Conservation (phyloP, 2,113 vertebrate genomes). For the Hydrolagus affinis region DNA sequence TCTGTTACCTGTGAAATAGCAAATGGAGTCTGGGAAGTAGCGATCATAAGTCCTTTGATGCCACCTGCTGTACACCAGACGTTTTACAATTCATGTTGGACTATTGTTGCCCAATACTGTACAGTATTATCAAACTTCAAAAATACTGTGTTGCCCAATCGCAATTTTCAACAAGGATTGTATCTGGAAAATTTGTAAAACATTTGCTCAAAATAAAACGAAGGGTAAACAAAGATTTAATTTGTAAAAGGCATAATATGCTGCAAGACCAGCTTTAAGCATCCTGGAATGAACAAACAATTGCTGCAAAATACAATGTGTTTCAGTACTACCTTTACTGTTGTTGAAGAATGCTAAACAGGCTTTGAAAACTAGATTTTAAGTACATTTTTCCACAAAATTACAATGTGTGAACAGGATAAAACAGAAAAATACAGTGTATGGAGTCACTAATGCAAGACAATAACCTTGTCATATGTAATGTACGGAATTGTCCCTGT, state of each 20-base stretch:
- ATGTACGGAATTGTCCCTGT: slow-evolving; percentile 26
- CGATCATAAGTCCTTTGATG: slow-evolving; percentile 8
- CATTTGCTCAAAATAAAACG: not conserved
- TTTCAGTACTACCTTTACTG: not conserved
- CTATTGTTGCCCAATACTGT: not conserved
- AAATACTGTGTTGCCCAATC: not conserved
- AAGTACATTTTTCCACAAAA: slow-evolving; percentile 4
- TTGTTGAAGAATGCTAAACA: not conserved
- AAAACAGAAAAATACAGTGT: not conserved
- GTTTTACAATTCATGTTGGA: not conserved
- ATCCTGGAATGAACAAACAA: not conserved
- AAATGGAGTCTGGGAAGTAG: no score
- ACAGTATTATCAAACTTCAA: not conserved
- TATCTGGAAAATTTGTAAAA: not conserved
- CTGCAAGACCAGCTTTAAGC: not conserved
- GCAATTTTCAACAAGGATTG: not conserved
- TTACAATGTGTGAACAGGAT: slow-evolving; percentile 20
- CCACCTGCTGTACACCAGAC: slow-evolving; percentile 5
- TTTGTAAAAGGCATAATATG: not conserved
- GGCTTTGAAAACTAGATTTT: not conserved
- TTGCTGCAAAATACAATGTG: not conserved
- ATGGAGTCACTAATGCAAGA: slow-evolving; percentile 14
- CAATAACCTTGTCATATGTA: slow-evolving; percentile 29
- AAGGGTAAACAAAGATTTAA: not conserved
- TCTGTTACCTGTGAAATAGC: not conserved